A percentile compares a stretch with the other conserved stretches of the same genome.
phyloP scores from a whole-genome alignment of 2,113 vertebrate genomes.

The Pelvicachromis taeniatus region DNA sequence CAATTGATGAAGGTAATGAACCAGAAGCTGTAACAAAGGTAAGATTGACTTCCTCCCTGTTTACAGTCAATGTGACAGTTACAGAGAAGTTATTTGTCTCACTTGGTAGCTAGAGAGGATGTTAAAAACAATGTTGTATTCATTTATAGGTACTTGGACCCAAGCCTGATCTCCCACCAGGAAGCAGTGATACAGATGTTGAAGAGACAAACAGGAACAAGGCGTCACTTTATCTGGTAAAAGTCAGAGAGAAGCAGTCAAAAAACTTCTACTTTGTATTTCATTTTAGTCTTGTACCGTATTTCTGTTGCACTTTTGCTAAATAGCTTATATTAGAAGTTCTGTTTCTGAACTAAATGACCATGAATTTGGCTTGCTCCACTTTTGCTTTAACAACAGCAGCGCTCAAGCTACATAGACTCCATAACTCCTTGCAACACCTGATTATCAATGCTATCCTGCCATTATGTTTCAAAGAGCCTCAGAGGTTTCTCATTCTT shows the following conservation, averaged over 20 bases:
- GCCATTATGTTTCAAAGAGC: background rate
- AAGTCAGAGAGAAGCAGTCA: background rate
- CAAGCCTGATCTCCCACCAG: constrained; percentile 50
- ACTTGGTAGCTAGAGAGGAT: background rate
- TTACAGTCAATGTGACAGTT: background rate
- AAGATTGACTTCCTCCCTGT: background rate
- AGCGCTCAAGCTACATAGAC: background rate
- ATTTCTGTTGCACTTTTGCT: background rate
- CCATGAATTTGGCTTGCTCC: background rate
- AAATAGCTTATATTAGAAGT: background rate
- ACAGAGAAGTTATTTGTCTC: background rate
- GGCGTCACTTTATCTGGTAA: constrained; percentile 68
- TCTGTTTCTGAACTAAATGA: background rate
- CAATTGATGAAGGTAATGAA: constrained; percentile 61
- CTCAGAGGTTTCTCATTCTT: background rate
- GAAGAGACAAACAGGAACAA: constrained; percentile 32
- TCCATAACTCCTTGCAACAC: no score
- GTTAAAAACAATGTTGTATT: background rate
- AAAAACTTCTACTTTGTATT: background rate
- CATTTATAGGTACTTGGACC: constrained; percentile 64
- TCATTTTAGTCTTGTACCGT: background rate
- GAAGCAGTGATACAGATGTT: background rate
- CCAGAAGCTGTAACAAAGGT: constrained; percentile 55
- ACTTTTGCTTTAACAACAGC: background rate
- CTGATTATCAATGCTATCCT: background rate